These are phyloP conservation scores for Elaeidobius kamerunicus DNA, from an alignment of 2,888 invertebrate genomes.

Conservation along the genomic window DNA sequence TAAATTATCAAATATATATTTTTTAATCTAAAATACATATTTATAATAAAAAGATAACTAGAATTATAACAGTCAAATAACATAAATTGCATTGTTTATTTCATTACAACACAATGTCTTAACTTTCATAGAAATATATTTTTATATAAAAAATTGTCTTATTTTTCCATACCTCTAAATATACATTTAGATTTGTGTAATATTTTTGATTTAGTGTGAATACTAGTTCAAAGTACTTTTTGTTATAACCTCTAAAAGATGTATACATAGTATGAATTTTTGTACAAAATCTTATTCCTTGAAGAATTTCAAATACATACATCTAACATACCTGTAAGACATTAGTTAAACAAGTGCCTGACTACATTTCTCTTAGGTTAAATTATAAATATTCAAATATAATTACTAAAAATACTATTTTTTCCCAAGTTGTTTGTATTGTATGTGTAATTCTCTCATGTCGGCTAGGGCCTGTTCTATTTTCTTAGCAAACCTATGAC, in stretches of 20 bases:
- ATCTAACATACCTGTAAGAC: too few relatives aligned
- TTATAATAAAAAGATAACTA: slow-evolving; percentile 6
- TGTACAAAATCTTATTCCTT: too few relatives aligned
- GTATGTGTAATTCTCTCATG: slow-evolving; percentile 64
- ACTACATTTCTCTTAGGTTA: too few relatives aligned
- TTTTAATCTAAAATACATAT: too few relatives aligned
- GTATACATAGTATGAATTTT: too few relatives aligned
- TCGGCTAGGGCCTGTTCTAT: slow-evolving; percentile 59
- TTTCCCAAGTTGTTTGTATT: slow-evolving; percentile 48
- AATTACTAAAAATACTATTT: slow-evolving; percentile 40
- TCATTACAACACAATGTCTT: slow-evolving; percentile 11
- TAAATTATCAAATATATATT: slow-evolving; percentile 7
- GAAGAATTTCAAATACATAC: too few relatives aligned
- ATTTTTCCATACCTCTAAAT: too few relatives aligned
- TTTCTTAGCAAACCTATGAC: slow-evolving; percentile 71
- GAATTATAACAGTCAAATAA: slow-evolving; percentile 12
- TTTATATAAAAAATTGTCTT: background rate
- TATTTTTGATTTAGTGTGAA: too few relatives aligned
- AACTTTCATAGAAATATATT: slow-evolving; percentile 2
- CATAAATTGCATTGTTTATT: slow-evolving; percentile 16
- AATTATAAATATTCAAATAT: too few relatives aligned
- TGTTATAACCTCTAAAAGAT: too few relatives aligned
- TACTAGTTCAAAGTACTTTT: too few relatives aligned
- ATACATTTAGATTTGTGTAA: too few relatives aligned
- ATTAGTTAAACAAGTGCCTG: slow-evolving; percentile 1